Evolutionary conservation across 2,797 vertebrate species (phyloP).

Genomic region (Momotus momota): DNA sequence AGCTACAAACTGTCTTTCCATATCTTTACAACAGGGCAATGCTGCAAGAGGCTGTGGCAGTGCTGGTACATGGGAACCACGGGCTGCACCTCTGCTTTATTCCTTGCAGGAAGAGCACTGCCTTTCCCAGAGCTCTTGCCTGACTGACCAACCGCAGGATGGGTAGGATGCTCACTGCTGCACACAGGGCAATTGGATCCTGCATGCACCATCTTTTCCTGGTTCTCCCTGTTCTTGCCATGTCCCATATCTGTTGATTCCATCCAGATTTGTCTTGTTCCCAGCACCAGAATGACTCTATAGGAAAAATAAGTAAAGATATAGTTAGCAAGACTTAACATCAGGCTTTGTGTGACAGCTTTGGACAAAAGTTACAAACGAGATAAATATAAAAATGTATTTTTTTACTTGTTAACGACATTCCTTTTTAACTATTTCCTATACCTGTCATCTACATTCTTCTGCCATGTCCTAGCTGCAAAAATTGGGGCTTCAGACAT

Average conservation of each 20-base stretch:
- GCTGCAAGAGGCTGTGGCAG: background rate
- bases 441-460: background rate
- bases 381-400: background rate
- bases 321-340: background rate
- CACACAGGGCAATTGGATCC: rapidly evolving
- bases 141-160: background rate
- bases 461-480: background rate
- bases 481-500: background rate
- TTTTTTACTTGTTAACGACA: background rate
- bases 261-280: background rate
- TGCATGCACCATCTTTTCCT: background rate
- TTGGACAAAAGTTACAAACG: background rate
- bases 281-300: background rate
- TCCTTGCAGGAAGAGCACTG: background rate
- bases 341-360: background rate
- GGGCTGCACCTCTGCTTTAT: background rate
- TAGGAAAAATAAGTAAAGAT: background rate
- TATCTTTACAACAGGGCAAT: background rate
- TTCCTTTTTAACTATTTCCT: background rate
- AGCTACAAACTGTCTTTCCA: background rate
- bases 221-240: background rate
- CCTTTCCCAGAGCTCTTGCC: background rate
- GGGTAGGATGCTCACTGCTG: no score
- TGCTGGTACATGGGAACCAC: rapidly evolving
- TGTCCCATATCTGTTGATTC: background rate